Evolutionary conservation across 2,888 invertebrate species (phyloP).

Genomic region (Heteromurus nitidus): DNA sequence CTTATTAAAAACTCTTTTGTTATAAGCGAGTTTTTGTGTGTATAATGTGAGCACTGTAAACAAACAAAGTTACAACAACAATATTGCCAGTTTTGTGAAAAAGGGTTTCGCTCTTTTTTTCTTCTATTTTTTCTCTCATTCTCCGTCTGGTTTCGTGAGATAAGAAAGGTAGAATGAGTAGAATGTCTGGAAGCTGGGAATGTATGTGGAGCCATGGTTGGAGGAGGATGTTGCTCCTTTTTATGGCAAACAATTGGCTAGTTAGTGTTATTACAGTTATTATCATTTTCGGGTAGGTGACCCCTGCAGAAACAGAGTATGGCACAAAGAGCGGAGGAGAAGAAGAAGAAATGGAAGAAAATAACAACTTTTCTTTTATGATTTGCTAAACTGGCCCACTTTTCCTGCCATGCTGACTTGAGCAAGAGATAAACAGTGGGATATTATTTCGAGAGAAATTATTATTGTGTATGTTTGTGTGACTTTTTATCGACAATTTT

Average conservation of each 20-base stretch:
- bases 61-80: too few relatives aligned
- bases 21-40: too few relatives aligned
- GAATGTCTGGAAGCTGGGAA: not conserved
- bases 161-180: conserved; percentile 15
- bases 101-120: conserved; percentile 27
- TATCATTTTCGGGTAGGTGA: conserved; percentile 58
- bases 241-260: conserved; percentile 45
- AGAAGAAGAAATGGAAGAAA: too few relatives aligned
- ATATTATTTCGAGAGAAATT: too few relatives aligned
- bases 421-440: too few relatives aligned
- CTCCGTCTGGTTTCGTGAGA: conserved; percentile 19
- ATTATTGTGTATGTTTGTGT: not conserved
- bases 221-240: conserved; percentile 43
- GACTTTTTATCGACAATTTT: not conserved
- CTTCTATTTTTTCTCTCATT: not conserved
- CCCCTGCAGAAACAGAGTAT: conserved; percentile 27
- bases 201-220: conserved; percentile 14
- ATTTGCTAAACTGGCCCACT: conserved; percentile 27
- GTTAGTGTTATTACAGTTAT: conserved; percentile 58
- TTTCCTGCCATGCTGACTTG: too few relatives aligned
- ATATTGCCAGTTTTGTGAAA: too few relatives aligned
- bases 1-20: conserved; percentile 3
- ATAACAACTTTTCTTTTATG: conserved; percentile 26
- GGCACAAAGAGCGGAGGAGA: not conserved
- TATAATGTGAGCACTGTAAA: too few relatives aligned